phyloP scores from a whole-genome alignment of 2,797 vertebrate genomes.

The Ataeniobius toweri region DNA sequence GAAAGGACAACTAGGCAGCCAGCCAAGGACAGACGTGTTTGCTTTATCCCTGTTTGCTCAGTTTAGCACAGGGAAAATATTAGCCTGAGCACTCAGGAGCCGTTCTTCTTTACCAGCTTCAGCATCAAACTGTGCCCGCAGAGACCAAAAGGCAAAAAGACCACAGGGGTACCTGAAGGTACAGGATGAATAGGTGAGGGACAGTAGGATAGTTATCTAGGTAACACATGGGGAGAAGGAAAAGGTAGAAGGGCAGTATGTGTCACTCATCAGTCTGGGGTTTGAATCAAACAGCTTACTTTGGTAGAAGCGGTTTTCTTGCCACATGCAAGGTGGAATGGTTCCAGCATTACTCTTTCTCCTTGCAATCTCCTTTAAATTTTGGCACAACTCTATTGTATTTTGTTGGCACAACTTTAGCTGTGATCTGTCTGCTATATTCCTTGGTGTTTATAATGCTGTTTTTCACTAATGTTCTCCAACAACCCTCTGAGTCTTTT shows the following conservation, averaged over 20 bases:
- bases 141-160: conserved; percentile 36
- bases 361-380: too few species aligned
- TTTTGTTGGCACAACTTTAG: too few species aligned
- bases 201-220: conserved; percentile 26
- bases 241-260: conserved; percentile 18
- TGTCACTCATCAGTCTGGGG: background rate
- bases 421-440: too few species aligned
- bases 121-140: conserved; percentile 35
- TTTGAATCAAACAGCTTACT: conserved; percentile 10
- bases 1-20: conserved; percentile 68
- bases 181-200: conserved; percentile 12
- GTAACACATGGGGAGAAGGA: conserved; percentile 35
- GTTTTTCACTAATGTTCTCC: too few species aligned
- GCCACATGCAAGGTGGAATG: too few species aligned
- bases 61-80: conserved; percentile 75
- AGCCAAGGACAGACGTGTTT: conserved; percentile 60
- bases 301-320: too few species aligned
- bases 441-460: too few species aligned
- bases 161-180: conserved; percentile 2
- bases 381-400: too few species aligned
- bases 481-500: too few species aligned
- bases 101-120: conserved; percentile 61
- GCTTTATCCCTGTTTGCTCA: conserved; percentile 76
- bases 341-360: too few species aligned
- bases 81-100: conserved; percentile 58